Base-by-base conservation (phyloP, 2,113 vertebrate species). In the Pluvialis apricaria region DNA sequence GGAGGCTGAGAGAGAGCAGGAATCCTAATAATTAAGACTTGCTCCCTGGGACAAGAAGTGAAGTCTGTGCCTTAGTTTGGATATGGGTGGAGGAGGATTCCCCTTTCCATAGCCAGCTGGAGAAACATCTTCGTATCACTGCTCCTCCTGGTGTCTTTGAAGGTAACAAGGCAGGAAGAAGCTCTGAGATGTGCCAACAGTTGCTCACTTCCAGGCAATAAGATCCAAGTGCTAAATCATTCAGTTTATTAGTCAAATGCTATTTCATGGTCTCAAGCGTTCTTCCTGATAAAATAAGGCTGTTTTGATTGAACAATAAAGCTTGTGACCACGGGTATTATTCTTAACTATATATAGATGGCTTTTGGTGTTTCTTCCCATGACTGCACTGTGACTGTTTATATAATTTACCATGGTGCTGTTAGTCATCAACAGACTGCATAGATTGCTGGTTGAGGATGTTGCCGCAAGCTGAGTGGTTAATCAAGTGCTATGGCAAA, bases 321-420 rank as follows among this genome's bases (percentile, higher is more conserved):
- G 58, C 92, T 81, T 55, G 60, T 86, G 80, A 90, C 64, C 80
- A 75, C 2, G 31, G 58, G 47, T 88, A 34, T 78, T 86, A 36
- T 80, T 94, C 73, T 83, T 77, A 90, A 75, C 64, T 92, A 57
- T 55, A n/a, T 78, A 75, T 75, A 93, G 73, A 52, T 66, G 52
- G 16, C 31, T 93, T 92, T 83, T 82, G 61, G 68, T 93, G 47
- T 86, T 94, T 77, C 65, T 86, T 91, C 82, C 85, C 26, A 1
- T 97, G 90, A 95, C 92, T 92, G 44, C 31, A 44, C 65, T 86
- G 86, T 93, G 64, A 64, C 92, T 96, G 76, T 90, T 96, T 84
- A 21, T 90, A 34, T 82, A 54, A 80, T 94, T 88, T 95, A 40
- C 88, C 36, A 36, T 68, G 31, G 34, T 2, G 0, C 47, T 68